Conservation (phyloP, 2,113 vertebrate species). For the Saccopteryx leptura region DNA sequence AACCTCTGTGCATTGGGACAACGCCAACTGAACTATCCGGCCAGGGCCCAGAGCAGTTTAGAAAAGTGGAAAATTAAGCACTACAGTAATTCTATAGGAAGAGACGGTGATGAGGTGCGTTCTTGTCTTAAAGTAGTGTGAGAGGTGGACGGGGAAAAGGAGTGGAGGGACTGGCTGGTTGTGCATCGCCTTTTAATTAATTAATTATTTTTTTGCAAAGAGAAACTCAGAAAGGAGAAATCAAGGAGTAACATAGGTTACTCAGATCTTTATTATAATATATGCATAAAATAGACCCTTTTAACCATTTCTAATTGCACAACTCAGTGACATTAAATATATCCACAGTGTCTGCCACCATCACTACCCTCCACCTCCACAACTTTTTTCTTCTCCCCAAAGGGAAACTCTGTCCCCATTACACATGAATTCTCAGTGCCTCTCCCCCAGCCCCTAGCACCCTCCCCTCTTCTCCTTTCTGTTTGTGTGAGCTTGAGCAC, state of each 20-base stretch:
- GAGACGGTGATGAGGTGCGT: background rate
- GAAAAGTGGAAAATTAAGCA: background rate
- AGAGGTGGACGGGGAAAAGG: background rate
- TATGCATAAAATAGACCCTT: background rate
- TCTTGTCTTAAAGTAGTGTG: background rate
- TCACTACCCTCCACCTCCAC: background rate
- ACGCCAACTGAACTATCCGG: too few relatives aligned
- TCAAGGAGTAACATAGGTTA: background rate
- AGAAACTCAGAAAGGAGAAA: background rate
- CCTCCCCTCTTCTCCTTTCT: background rate
- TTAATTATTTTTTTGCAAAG: background rate
- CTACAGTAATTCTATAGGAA: fast-evolving
- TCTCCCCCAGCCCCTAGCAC: background rate
- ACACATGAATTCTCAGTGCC: background rate
- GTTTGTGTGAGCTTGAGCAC: background rate
- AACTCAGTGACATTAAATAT: background rate
- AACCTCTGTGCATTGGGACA: too few relatives aligned
- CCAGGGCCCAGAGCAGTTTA: background rate
- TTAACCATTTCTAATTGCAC: background rate
- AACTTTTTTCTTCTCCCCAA: background rate
- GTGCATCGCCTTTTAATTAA: background rate
- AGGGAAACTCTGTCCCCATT: background rate
- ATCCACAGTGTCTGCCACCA: background rate
- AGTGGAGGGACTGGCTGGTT: background rate
- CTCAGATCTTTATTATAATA: background rate